phyloP scores from a whole-genome alignment of 2,888 invertebrate species.

The Himalopsyche anomala region DNA sequence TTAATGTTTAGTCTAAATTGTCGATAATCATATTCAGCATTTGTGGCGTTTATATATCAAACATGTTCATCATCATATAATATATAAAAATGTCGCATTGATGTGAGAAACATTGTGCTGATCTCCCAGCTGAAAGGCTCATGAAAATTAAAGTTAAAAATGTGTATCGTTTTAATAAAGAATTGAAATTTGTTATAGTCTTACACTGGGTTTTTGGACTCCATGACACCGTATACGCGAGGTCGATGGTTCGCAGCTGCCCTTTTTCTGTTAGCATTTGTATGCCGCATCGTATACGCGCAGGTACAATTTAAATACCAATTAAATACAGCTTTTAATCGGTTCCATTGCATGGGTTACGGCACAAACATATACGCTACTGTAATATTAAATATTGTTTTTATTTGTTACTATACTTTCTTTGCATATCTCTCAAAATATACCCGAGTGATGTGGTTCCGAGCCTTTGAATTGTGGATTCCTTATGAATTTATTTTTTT shows the following conservation, averaged over 20 bases:
- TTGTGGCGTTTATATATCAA: neutral
- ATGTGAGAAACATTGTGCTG: neutral
- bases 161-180: conserved; percentile 14
- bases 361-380: conserved; percentile 61
- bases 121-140: neutral
- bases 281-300: conserved; percentile 72
- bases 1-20: neutral
- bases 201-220: conserved; percentile 75
- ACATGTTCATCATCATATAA: conserved; percentile 20
- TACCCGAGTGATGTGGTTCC: too few relatives aligned
- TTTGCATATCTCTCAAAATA: too few relatives aligned
- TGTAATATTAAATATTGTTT: too few relatives aligned
- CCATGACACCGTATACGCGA: conserved; percentile 73
- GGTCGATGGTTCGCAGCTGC: conserved; percentile 71
- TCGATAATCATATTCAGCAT: neutral
- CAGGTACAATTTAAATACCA: conserved; percentile 69
- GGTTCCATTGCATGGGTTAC: conserved; percentile 64
- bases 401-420: too few relatives aligned
- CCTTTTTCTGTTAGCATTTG: conserved; percentile 71
- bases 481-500: too few relatives aligned
- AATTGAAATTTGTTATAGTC: conserved; percentile 70
- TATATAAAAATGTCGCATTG: neutral
- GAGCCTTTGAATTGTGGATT: too few relatives aligned
- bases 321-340: conserved; percentile 44
- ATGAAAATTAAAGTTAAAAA: conserved; percentile 14